These are phyloP conservation scores for Ichneumoninae sp. DNA, from an alignment of 2,888 invertebrate genomes.

Conservation along the genomic window DNA sequence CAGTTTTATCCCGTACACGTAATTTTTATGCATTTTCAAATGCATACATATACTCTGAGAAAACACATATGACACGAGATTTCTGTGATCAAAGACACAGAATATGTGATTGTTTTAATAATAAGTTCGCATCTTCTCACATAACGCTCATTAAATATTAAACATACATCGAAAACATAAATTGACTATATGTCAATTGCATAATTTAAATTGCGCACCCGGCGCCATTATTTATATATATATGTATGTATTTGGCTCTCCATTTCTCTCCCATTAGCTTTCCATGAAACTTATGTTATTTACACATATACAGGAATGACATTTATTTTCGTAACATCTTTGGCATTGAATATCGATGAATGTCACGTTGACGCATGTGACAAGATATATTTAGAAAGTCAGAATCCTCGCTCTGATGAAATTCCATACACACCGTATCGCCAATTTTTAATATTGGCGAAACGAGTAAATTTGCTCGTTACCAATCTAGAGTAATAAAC, in stretches of 20 bases:
- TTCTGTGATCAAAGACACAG: not conserved
- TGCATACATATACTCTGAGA: not conserved
- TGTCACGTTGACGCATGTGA: not conserved
- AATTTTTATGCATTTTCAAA: not conserved
- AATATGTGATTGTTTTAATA: not conserved
- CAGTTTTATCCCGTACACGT: not conserved
- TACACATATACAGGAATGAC: slow-evolving; percentile 59
- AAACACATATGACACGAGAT: not conserved
- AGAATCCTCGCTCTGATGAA: not conserved
- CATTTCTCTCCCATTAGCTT: not conserved
- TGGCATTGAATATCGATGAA: slow-evolving; percentile 15
- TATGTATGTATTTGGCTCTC: not conserved
- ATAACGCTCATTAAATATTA: slow-evolving; percentile 5
- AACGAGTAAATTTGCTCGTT: too few relatives aligned
- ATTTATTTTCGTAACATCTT: slow-evolving; percentile 1
- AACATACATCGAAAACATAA: not conserved
- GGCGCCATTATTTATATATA: not conserved
- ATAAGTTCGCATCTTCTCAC: slow-evolving; percentile 1
- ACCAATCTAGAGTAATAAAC: too few relatives aligned
- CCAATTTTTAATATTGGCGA: too few relatives aligned
- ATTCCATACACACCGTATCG: not conserved
- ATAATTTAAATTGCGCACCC: not conserved
- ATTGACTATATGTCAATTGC: not conserved
- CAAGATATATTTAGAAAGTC: not conserved
- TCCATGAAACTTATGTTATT: slow-evolving; percentile 39